A percentile compares a stretch with the other conserved stretches of the same genome.
Conservation (phyloP, 2,113 vertebrate genomes). For the Nothocercus julius region DNA sequence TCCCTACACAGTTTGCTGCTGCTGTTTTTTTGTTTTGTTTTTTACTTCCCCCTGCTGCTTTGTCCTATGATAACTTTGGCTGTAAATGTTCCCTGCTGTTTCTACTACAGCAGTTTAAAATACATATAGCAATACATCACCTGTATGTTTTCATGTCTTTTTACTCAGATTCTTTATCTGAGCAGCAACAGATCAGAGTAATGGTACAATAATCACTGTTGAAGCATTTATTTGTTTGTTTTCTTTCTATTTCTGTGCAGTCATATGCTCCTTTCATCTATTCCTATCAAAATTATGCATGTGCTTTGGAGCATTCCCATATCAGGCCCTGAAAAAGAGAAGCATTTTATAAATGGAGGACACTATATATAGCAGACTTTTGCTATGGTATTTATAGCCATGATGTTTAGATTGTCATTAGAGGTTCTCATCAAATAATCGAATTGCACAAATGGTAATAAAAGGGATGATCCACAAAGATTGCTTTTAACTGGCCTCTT, state of each 20-base stretch:
- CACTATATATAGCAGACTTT: background rate
- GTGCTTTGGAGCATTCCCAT: background rate
- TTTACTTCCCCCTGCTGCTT: background rate
- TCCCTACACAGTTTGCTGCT: background rate
- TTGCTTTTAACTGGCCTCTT: background rate
- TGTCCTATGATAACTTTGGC: background rate
- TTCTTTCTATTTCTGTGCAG: background rate
- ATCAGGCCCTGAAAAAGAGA: background rate
- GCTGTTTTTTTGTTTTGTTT: background rate
- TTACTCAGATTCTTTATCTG: background rate
- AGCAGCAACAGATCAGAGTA: conserved; percentile 33
- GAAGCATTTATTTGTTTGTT: conserved; percentile 51
- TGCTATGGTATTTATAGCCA: background rate
- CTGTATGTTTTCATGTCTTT: background rate
- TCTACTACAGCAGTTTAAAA: conserved; percentile 20
- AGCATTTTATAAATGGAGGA: background rate
- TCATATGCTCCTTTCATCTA: background rate
- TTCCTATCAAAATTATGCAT: conserved; percentile 11
- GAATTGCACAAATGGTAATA: background rate
- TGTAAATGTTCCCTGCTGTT: conserved; percentile 27
- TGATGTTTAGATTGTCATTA: background rate
- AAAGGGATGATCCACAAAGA: background rate
- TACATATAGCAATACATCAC: background rate
- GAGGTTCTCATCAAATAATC: background rate
- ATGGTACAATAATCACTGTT: background rate